These are phyloP conservation scores for Podarcis raffonei DNA, from an alignment of 2,113 vertebrate genomes.

Conservation along the genomic window DNA sequence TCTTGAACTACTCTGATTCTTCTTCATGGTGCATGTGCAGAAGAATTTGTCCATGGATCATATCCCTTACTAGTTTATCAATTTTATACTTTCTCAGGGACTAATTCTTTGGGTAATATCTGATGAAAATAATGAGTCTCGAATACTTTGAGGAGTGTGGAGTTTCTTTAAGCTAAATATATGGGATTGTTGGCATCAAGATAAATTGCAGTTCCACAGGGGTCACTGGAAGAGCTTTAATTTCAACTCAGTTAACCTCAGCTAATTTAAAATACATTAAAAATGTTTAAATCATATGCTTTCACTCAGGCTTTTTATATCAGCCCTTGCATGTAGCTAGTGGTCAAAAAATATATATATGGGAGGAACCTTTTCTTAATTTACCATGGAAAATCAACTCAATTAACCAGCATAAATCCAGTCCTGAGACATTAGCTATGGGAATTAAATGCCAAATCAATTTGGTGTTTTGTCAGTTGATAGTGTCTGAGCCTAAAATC, in stretches of 20 bases:
- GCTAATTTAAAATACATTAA: constrained; percentile 35
- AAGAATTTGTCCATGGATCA: neutral
- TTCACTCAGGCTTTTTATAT: constrained; percentile 15
- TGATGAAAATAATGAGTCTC: neutral
- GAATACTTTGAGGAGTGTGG: neutral
- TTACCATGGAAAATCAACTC: constrained; percentile 1
- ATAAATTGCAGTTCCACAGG: neutral
- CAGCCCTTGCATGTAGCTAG: neutral
- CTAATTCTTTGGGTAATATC: neutral
- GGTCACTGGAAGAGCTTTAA: constrained; percentile 31
- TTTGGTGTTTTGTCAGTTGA: neutral
- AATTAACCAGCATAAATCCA: constrained; percentile 22
- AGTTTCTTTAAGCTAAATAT: neutral
- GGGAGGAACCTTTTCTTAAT: constrained; percentile 26
- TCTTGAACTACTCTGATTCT: neutral
- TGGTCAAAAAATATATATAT: neutral
- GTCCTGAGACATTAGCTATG: constrained; percentile 1
- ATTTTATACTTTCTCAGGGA: constrained; percentile 1
- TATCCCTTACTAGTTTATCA: neutral
- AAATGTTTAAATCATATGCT: constrained; percentile 30
- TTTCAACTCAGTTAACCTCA: constrained; percentile 28
- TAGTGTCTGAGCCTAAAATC: neutral
- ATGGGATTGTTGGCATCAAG: constrained; percentile 2
- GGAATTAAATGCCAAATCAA: constrained; percentile 13
- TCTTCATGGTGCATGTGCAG: neutral